Evolutionary conservation across 1,140 invertebrate species (phyloP).

Genomic region (Mizuhopecten yessoensis): DNA sequence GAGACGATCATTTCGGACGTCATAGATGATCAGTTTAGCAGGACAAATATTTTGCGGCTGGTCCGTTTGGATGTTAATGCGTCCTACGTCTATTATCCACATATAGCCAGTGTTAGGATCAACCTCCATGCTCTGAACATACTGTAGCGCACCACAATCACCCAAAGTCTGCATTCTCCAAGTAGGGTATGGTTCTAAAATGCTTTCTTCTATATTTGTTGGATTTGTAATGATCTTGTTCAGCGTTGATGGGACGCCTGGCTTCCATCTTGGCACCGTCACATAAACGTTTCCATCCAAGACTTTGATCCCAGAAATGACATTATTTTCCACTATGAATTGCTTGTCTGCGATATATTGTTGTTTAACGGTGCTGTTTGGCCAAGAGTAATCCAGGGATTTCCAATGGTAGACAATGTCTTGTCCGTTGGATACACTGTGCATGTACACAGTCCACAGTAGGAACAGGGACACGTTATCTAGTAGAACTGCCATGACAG

Average conservation of each 20-base stretch:
- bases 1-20: slow-evolving; percentile 55
- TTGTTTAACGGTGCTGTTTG: slow-evolving; percentile 4
- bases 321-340: slow-evolving; percentile 59
- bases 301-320: slow-evolving; percentile 65
- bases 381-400: slow-evolving; percentile 61
- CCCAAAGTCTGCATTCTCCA: slow-evolving; percentile 69
- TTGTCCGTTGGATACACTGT: background rate
- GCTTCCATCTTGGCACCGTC: slow-evolving; percentile 72
- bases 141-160: slow-evolving; percentile 69
- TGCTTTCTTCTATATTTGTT: background rate
- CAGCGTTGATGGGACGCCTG: slow-evolving; percentile 65
- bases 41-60: slow-evolving; percentile 60
- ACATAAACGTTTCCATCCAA: slow-evolving; percentile 63
- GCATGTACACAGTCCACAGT: background rate
- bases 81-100: slow-evolving; percentile 72
- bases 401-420: slow-evolving; percentile 53
- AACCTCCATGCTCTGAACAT: slow-evolving; percentile 74
- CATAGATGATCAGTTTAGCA: slow-evolving; percentile 67
- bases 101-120: slow-evolving; percentile 72
- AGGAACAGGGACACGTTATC: background rate
- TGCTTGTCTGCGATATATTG: background rate
- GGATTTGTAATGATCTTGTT: slow-evolving; percentile 52
- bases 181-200: slow-evolving; percentile 66
- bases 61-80: slow-evolving; percentile 45
- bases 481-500: no score